Percentiles rank a stretch among this genome's conserved stretches.
Evolutionary conservation across 1,140 invertebrate genomes (phyloP).

Genomic region (Aphelinus certus): DNA sequence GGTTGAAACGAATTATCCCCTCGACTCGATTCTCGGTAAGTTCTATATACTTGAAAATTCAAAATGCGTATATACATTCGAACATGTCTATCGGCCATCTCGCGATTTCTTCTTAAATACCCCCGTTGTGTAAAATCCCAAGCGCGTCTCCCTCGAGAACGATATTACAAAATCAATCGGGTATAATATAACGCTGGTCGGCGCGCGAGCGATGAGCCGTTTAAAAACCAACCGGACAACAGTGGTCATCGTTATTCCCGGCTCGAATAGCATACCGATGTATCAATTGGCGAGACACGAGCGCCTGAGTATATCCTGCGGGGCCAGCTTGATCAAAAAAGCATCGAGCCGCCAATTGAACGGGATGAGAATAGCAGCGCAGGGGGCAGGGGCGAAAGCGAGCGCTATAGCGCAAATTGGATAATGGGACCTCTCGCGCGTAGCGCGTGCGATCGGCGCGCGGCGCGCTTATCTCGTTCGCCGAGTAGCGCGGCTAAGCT

Average conservation of each 20-base stretch:
- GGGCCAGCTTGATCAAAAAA: not conserved
- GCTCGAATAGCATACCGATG: not conserved
- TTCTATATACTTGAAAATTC: too few relatives aligned
- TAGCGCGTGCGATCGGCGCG: not conserved
- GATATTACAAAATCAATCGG: not conserved
- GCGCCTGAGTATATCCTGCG: not conserved
- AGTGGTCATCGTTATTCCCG: too few relatives aligned
- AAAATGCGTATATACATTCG: too few relatives aligned
- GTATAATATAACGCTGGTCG: not conserved
- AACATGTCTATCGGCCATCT: too few relatives aligned
- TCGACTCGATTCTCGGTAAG: too few relatives aligned
- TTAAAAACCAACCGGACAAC: not conserved
- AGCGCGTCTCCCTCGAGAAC: not conserved
- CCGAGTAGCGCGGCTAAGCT: conserved; percentile 2
- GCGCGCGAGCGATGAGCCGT: not conserved
- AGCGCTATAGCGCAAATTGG: not conserved
- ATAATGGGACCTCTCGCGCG: not conserved
- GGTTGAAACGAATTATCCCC: too few relatives aligned
- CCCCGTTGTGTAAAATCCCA: too few relatives aligned
- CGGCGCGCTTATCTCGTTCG: not conserved
- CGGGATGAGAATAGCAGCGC: not conserved
- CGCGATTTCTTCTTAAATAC: too few relatives aligned
- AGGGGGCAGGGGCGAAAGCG: not conserved
- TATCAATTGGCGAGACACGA: not conserved
- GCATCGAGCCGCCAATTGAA: not conserved